Conservation (phyloP, 2,113 vertebrate species). For the Psophia crepitans region DNA sequence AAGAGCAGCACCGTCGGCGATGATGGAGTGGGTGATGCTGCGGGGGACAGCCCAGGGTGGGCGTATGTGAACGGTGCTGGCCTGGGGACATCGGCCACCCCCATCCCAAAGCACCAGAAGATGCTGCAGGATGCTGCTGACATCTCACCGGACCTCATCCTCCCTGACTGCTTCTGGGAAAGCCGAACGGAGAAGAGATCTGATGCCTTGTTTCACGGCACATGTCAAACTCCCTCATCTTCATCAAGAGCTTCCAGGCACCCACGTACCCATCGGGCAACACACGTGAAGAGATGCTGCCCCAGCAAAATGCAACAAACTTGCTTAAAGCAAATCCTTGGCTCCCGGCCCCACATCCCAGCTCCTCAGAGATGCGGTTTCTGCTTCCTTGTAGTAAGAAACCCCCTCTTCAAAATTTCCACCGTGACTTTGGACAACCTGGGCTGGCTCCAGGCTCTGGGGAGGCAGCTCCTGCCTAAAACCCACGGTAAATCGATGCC, state of each 20-base stretch:
- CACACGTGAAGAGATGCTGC: fast-evolving
- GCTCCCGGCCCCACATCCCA: fast-evolving
- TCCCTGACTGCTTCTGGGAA: not conserved
- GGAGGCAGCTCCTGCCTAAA: not conserved
- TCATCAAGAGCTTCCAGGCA: not conserved
- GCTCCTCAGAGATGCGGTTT: not conserved
- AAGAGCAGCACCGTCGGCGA: not conserved
- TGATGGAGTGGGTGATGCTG: not conserved
- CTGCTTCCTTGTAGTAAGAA: not conserved
- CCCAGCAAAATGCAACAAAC: not conserved
- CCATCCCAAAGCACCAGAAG: not conserved
- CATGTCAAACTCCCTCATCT: not conserved
- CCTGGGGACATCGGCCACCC: fast-evolving
- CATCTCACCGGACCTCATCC: not conserved
- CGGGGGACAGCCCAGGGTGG: fast-evolving
- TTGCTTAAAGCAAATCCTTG: not conserved
- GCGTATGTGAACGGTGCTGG: fast-evolving
- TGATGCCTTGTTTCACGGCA: no score
- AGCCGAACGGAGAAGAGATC: not conserved
- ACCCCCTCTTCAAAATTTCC: not conserved
- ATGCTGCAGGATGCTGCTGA: not conserved
- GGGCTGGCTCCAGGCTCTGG: not conserved
- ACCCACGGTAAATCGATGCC: not conserved
- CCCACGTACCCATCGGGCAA: not conserved
- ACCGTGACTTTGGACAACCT: not conserved